Conservation (phyloP, 23 tunicate genomes). For the Ciona savignyi region DNA sequence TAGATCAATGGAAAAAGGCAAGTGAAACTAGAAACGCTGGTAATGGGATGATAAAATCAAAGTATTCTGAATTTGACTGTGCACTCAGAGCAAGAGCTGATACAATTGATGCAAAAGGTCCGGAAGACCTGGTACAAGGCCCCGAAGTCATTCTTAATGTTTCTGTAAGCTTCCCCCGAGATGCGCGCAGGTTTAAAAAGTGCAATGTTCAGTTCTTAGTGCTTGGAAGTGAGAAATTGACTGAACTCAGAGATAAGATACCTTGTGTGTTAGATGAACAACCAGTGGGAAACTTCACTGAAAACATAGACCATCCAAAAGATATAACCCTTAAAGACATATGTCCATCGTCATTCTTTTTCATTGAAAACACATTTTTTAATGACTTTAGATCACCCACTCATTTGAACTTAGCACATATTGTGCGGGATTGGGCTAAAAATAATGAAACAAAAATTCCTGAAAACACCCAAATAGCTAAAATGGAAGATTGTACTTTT, state of each 20-base stretch:
- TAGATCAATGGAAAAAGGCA: constrained; percentile 29
- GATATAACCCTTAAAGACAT: constrained; percentile 52
- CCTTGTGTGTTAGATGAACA: constrained; percentile 72
- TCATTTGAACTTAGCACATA: background rate
- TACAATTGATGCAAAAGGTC: constrained; percentile 34
- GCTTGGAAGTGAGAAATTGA: constrained; percentile 80
- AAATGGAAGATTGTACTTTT: constrained; percentile 62
- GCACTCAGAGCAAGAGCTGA: constrained; percentile 34
- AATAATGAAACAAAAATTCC: constrained; percentile 34
- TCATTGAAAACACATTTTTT: constrained; percentile 75
- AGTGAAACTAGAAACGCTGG: constrained; percentile 3
- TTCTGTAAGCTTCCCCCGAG: constrained; percentile 43
- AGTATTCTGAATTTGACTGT: constrained; percentile 63
- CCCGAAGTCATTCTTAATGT: constrained; percentile 59
- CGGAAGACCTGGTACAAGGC: constrained; percentile 35
- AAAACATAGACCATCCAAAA: constrained; percentile 23
- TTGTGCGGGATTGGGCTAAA: constrained; percentile 28
- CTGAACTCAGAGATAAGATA: constrained; percentile 69
- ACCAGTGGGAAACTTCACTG: constrained; percentile 50
- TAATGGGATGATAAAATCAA: constrained; percentile 20
- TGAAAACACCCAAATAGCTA: background rate
- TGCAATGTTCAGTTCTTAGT: constrained; percentile 36
- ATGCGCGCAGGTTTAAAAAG: constrained; percentile 27
- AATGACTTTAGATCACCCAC: constrained; percentile 47
- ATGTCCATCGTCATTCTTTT: constrained; percentile 53